Conservation (phyloP, 2,113 vertebrate genomes). For the Copsychus sechellarum region DNA sequence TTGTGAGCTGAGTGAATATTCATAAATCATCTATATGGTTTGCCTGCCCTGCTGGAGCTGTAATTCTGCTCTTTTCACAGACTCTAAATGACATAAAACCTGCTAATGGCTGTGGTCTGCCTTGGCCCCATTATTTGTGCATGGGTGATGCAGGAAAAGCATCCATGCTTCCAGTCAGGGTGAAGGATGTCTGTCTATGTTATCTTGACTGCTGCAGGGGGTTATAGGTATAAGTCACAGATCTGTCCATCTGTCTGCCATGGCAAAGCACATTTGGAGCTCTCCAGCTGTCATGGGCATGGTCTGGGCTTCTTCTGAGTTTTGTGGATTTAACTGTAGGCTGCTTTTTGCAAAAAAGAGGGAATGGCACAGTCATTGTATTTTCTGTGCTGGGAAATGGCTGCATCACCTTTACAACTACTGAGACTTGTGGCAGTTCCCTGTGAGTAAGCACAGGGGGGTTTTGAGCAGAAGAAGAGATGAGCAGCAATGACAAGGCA, state of each 20-base stretch:
- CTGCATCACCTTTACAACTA: neutral
- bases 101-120: neutral
- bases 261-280: neutral
- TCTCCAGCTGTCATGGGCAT: neutral
- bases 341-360: neutral
- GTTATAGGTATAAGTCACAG: neutral
- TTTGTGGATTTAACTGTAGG: neutral
- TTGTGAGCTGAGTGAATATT: conserved; percentile 28
- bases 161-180: neutral
- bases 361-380: accelerated
- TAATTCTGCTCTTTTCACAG: neutral
- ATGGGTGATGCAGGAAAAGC: neutral
- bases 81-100: neutral
- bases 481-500: neutral
- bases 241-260: neutral
- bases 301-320: neutral
- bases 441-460: neutral
- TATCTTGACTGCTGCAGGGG: neutral
- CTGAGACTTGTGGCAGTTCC: neutral
- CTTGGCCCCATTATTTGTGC: neutral
- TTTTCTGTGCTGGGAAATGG: neutral
- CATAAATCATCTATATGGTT: neutral
- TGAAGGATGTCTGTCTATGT: neutral
- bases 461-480: neutral
- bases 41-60: neutral